phyloP scores from a whole-genome alignment of 1,140 invertebrate species.

The Musca vetustissima region DNA sequence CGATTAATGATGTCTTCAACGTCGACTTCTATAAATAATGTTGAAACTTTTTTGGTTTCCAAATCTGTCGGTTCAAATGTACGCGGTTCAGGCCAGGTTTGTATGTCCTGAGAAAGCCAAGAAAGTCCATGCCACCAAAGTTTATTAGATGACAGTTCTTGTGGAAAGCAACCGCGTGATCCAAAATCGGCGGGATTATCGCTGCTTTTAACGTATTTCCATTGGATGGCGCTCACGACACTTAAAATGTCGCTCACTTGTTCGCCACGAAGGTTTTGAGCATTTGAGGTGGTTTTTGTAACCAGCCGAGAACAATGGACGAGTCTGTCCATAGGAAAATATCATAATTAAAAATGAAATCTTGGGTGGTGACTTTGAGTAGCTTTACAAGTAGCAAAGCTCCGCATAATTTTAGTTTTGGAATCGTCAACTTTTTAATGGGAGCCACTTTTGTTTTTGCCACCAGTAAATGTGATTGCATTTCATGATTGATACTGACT shows the following conservation, averaged over 20 bases:
- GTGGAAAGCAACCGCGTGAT: not conserved
- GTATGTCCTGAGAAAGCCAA: not conserved
- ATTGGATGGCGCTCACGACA: too few relatives aligned
- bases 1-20: too few relatives aligned
- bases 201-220: not conserved
- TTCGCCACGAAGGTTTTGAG: too few relatives aligned
- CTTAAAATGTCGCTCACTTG: too few relatives aligned
- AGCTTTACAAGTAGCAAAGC: not conserved
- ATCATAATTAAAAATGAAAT: not conserved
- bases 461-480: not conserved
- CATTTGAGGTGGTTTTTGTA: too few relatives aligned
- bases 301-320: not conserved
- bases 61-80: not conserved
- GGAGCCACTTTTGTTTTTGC: not conserved
- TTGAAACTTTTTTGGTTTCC: not conserved
- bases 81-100: not conserved
- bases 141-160: not conserved
- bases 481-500: not conserved
- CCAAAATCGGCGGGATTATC: not conserved
- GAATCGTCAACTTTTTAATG: conserved; percentile 2
- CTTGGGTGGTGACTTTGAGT: not conserved
- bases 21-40: not conserved
- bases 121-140: not conserved
- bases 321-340: not conserved
- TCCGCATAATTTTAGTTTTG: not conserved